Conservation (phyloP, 2,888 invertebrate species). For the Hyppa rectilinea region DNA sequence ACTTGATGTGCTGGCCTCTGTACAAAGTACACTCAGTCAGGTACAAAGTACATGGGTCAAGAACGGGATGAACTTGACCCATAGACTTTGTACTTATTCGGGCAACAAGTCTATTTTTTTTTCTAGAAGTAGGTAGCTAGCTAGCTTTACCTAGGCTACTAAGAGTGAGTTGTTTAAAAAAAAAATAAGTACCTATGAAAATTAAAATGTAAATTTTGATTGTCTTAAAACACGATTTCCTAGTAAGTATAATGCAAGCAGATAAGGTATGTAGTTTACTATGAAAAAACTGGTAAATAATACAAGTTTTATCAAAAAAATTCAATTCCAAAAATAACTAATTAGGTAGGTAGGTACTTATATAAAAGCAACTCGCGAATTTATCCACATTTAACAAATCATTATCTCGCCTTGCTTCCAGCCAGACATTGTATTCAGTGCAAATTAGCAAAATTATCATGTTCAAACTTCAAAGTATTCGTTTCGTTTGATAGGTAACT, state of each 20-base stretch:
- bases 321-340: too few relatives aligned
- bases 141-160: too few relatives aligned
- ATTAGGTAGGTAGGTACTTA: too few relatives aligned
- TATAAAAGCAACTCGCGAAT: neutral
- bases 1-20: too few relatives aligned
- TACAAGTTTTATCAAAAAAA: too few relatives aligned
- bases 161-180: neutral
- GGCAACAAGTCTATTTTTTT: neutral
- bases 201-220: neutral
- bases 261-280: too few relatives aligned
- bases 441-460: conserved; percentile 56
- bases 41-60: too few relatives aligned
- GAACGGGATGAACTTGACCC: neutral
- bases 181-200: neutral
- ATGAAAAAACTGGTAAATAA: too few relatives aligned
- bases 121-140: neutral
- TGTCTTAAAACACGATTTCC: neutral
- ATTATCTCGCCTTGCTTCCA: neutral
- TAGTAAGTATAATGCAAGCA: neutral
- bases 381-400: conserved; percentile 2
- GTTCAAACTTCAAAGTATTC: conserved; percentile 52
- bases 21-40: too few relatives aligned
- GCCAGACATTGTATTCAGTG: conserved; percentile 10
- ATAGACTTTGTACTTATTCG: conserved; percentile 16
- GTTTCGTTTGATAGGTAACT: conserved; percentile 12